A percentile compares a stretch with the other conserved stretches of the same genome.
Evolutionary conservation across 2,113 vertebrate genomes (phyloP).

Genomic region (Salvator merianae): DNA sequence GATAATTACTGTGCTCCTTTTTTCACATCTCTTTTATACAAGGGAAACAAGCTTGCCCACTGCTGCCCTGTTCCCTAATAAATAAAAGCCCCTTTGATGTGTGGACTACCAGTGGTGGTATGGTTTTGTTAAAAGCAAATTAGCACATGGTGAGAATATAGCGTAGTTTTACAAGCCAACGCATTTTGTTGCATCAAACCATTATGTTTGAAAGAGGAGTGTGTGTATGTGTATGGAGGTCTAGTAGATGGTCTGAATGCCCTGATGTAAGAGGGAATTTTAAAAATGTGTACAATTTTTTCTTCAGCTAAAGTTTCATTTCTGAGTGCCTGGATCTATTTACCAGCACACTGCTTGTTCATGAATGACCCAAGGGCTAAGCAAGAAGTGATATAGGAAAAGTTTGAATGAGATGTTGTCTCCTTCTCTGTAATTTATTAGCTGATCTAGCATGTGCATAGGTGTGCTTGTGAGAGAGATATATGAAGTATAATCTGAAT

Average conservation of each 20-base stretch:
- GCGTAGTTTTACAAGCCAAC: slow-evolving; percentile 5
- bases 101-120: neutral
- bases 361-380: neutral
- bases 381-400: neutral
- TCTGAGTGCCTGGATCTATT: no score
- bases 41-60: slow-evolving; percentile 51
- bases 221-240: neutral
- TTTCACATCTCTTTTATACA: slow-evolving; percentile 54
- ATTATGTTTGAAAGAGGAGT: neutral
- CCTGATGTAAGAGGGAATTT: neutral
- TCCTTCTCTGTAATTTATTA: no score
- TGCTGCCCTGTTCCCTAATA: slow-evolving; percentile 50
- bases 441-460: no score
- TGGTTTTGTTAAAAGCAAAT: slow-evolving; percentile 22
- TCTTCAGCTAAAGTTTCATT: neutral
- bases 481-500: no score
- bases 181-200: neutral
- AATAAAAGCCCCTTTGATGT: slow-evolving; percentile 42
- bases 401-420: no score
- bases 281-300: neutral
- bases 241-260: neutral
- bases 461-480: no score
- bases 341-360: neutral
- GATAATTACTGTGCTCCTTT: slow-evolving; percentile 65
- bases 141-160: slow-evolving; percentile 21